Evolutionary conservation across 2,113 vertebrate genomes (phyloP), one percentile per base, ranked within the genome.

Genomic region (Trematocara marginatum): DNA sequence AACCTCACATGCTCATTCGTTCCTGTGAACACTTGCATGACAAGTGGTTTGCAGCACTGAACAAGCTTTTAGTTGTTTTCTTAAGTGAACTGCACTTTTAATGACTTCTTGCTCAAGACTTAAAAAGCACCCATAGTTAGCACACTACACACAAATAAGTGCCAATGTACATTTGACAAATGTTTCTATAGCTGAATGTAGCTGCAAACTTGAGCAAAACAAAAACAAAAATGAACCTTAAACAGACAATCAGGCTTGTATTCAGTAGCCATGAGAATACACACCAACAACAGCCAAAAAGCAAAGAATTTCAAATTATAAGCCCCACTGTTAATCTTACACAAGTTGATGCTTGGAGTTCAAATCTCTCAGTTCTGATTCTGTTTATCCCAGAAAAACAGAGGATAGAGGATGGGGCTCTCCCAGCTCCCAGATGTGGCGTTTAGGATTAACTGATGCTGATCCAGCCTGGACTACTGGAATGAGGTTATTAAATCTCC

Each of bases 391-490:
- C 79, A 82, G 83, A 81, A 12, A 78, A 40, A 64, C 88, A 82
- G 83, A 7, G 69, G 69, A 76, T 7, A 76, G 56, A 83, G 86
- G 79, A 89, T 45, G 10, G 45, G 79, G 34, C 69, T 42, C 53
- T 42, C 80, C 40, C 76, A 10, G 74, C 54, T 87, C 90, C 91
- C 92, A 93, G 87, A 93, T 93, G 88, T 92, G 89, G 49, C 49
- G 1, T 88, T 87, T 13, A 78, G 92, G 90, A 94, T 94, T 93
- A 93, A 56, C 51, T 15, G 40, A 47, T 5, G 78, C 84, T 92
- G 90, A 91, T 93, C 90, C 91, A 38, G 61, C 69, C 79, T 61
- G 91, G 79, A 86, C 82, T 18, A 56, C 79, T 89, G 89, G 81
- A 92, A 85, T 78, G 78, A 84, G 86, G 86, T 81, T 84, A 78